Evolutionary conservation across 2,113 vertebrate genomes (phyloP).

Genomic region (Oostethus manadensis): DNA sequence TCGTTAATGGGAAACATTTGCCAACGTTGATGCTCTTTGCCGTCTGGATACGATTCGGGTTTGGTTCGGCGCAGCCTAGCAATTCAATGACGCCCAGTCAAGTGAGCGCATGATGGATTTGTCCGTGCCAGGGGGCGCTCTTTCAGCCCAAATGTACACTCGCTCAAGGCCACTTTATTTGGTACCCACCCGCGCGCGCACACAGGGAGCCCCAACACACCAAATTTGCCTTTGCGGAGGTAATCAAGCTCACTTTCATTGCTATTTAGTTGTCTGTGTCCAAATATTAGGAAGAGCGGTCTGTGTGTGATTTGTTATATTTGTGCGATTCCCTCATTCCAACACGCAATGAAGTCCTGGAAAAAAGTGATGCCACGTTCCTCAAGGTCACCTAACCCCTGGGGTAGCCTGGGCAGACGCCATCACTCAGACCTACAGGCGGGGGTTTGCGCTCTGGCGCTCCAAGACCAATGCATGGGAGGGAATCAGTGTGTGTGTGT

Average conservation of each 20-base stretch:
- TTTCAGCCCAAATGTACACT: slow-evolving; percentile 14
- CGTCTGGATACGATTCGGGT: too few species aligned
- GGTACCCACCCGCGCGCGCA: background rate
- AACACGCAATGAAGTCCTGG: too few species aligned
- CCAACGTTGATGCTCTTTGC: too few species aligned
- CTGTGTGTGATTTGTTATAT: too few species aligned
- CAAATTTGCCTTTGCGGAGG: too few species aligned
- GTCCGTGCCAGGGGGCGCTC: slow-evolving; percentile 39
- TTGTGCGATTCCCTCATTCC: too few species aligned
- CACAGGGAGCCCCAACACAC: background rate
- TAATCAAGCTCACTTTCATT: too few species aligned
- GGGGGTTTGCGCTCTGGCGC: background rate
- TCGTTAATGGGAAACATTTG: too few species aligned
- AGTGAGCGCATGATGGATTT: background rate
- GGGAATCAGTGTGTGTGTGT: slow-evolving; percentile 1
- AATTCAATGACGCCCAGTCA: slow-evolving; percentile 17
- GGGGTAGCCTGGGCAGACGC: slow-evolving; percentile 1
- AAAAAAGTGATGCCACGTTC: background rate
- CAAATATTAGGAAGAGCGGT: too few species aligned
- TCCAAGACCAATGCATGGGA: slow-evolving; percentile 1
- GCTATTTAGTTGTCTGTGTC: too few species aligned
- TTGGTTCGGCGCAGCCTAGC: background rate
- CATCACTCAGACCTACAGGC: background rate
- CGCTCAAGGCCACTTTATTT: background rate
- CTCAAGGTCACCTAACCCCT: slow-evolving; percentile 17